Evolutionary conservation across 2,113 vertebrate genomes (phyloP).

Genomic region (Apaloderma vittatum): DNA sequence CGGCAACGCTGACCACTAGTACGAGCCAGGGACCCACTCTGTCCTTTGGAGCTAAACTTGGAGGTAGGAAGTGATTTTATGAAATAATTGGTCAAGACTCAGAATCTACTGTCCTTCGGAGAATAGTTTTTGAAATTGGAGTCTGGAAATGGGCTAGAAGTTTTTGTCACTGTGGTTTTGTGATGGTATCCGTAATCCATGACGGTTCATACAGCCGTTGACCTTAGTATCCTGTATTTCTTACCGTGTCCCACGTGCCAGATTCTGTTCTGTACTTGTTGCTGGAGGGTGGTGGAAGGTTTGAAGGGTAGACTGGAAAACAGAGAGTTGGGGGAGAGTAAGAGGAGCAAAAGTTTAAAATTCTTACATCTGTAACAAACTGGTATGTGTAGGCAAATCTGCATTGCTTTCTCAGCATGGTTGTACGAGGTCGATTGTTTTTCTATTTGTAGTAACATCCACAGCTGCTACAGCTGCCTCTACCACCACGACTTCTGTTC

Average conservation of each 20-base stretch:
- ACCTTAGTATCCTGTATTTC: neutral
- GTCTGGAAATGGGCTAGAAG: neutral
- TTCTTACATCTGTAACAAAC: accelerated
- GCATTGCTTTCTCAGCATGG: neutral
- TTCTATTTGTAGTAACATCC: slow-evolving; percentile 6
- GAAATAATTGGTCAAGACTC: accelerated
- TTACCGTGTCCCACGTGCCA: accelerated
- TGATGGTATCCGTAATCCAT: neutral
- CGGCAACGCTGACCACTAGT: neutral
- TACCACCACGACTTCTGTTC: slow-evolving; percentile 47
- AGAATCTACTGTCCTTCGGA: neutral
- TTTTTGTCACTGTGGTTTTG: neutral
- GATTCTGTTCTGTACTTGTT: neutral
- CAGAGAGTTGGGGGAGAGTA: no score
- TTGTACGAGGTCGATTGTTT: accelerated
- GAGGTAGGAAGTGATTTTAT: slow-evolving; percentile 55
- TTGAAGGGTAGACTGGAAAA: no score
- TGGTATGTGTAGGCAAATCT: neutral
- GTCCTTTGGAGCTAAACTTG: slow-evolving; percentile 83
- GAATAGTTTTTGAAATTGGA: neutral
- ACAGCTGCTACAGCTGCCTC: slow-evolving; percentile 67
- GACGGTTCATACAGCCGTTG: neutral
- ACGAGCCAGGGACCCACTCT: slow-evolving; percentile 72
- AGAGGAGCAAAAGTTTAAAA: neutral
- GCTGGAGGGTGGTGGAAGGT: neutral